These are phyloP conservation scores for Drosophila antonietae DNA, from an alignment of 2,888 invertebrate species.

Conservation along the genomic window DNA sequence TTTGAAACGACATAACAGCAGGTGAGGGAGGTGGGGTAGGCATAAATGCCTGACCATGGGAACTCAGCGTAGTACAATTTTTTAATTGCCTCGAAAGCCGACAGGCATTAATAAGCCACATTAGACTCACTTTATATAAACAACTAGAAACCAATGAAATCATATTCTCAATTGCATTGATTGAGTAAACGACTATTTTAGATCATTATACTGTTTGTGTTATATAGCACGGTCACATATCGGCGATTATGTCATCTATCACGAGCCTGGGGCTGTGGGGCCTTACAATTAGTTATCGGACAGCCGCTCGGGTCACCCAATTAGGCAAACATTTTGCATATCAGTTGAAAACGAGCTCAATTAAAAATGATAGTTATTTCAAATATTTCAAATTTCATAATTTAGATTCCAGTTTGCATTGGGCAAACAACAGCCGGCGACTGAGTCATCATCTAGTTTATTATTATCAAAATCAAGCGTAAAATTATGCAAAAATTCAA, in stretches of 20 bases:
- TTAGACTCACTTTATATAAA: conserved; percentile 36
- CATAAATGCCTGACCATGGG: conserved; percentile 30
- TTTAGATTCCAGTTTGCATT: conserved; percentile 17
- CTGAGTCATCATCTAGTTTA: conserved; percentile 21
- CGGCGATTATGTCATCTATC: conserved; percentile 60
- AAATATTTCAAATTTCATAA: conserved; percentile 12
- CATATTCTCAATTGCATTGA: conserved; percentile 74
- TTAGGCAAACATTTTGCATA: conserved; percentile 66
- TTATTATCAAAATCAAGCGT: neutral
- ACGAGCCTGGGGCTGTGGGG: conserved; percentile 12
- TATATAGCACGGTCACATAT: conserved; percentile 7
- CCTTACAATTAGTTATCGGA: conserved; percentile 26
- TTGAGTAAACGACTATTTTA: conserved; percentile 61
- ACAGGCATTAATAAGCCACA: conserved; percentile 50
- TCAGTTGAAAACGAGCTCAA: conserved; percentile 71
- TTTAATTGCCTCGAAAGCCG: conserved; percentile 50
- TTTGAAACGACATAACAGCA: conserved; percentile 16
- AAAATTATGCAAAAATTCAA: neutral
- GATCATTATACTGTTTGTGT: conserved; percentile 48
- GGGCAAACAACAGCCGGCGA: neutral
- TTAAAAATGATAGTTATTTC: conserved; percentile 43
- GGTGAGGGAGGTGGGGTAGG: neutral
- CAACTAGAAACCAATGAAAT: conserved; percentile 60
- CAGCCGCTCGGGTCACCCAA: conserved; percentile 34
- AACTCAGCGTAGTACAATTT: conserved; percentile 33